phyloP scores from a whole-genome alignment of 2,797 vertebrate species.

The Mycteria americana region DNA sequence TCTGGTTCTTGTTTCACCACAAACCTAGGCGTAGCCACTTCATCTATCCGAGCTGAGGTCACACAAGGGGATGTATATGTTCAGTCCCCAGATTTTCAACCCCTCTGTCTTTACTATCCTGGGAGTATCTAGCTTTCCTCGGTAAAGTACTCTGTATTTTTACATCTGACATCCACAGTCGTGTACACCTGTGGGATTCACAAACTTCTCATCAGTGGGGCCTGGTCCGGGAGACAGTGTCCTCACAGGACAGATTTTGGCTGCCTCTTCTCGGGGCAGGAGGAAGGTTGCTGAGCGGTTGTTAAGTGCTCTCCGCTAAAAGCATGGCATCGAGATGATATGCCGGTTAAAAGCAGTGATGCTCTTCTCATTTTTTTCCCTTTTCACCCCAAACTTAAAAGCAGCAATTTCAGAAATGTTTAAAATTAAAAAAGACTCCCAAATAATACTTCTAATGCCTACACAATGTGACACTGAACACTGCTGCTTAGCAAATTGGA shows the following conservation, averaged over 20 bases:
- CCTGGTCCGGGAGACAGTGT: background rate
- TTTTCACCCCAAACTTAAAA: background rate
- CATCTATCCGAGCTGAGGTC: background rate
- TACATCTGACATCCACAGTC: background rate
- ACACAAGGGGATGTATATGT: background rate
- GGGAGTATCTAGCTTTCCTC: background rate
- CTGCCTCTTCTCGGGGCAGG: background rate
- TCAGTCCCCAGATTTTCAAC: background rate
- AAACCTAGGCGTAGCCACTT: background rate
- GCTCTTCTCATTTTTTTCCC: background rate
- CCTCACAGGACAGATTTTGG: background rate
- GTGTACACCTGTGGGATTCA: background rate
- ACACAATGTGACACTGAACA: constrained; percentile 25
- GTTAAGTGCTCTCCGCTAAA: background rate
- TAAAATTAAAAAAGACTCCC: constrained; percentile 25
- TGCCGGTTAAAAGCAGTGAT: background rate
- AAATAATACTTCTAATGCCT: constrained; percentile 34
- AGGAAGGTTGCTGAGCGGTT: background rate
- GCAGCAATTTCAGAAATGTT: constrained; percentile 21
- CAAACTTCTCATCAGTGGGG: background rate
- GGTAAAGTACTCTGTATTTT: background rate
- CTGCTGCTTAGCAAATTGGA: constrained; percentile 36
- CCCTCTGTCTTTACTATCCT: background rate
- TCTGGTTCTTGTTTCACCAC: background rate
- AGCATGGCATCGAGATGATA: background rate